These are phyloP conservation scores for Heliconius himera DNA, from an alignment of 1,140 invertebrate genomes.

Conservation along the genomic window DNA sequence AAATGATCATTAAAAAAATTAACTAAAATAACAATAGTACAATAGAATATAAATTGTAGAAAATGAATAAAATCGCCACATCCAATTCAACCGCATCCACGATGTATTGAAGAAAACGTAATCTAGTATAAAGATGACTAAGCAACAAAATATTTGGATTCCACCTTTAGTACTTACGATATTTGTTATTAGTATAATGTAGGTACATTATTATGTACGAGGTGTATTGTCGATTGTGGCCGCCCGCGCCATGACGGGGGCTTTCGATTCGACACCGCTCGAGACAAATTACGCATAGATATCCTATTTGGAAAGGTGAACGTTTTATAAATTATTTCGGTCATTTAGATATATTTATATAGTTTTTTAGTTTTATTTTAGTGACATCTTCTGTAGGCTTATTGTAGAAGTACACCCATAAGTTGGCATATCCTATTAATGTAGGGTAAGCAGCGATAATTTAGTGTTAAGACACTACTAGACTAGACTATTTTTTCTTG, in stretches of 20 bases:
- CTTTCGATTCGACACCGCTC: slow-evolving; percentile 36
- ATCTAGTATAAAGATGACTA: slow-evolving; percentile 76
- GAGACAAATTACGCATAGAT: slow-evolving; percentile 1
- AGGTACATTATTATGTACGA: slow-evolving; percentile 43
- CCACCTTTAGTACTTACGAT: slow-evolving; percentile 42
- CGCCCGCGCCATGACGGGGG: slow-evolving; percentile 27
- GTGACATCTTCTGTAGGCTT: no score
- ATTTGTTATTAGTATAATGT: slow-evolving; percentile 40
- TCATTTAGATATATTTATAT: no score
- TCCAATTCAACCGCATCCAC: slow-evolving; percentile 45
- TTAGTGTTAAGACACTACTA: no score
- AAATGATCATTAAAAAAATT: no score
- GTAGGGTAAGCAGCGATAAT: no score
- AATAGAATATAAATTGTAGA: no score
- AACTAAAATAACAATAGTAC: no score
- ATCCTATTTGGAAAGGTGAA: background rate
- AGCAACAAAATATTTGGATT: slow-evolving; percentile 58
- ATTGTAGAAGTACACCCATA: background rate
- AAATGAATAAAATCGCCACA: slow-evolving; percentile 21
- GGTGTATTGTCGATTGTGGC: slow-evolving; percentile 23
- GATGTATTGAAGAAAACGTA: slow-evolving; percentile 74
- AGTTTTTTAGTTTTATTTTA: no score
- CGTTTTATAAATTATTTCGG: background rate
- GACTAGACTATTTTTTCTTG: no score
- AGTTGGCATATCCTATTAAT: no score